Evolutionary conservation across 1,140 invertebrate genomes (phyloP).

Genomic region (Branchinecta lindahli): DNA sequence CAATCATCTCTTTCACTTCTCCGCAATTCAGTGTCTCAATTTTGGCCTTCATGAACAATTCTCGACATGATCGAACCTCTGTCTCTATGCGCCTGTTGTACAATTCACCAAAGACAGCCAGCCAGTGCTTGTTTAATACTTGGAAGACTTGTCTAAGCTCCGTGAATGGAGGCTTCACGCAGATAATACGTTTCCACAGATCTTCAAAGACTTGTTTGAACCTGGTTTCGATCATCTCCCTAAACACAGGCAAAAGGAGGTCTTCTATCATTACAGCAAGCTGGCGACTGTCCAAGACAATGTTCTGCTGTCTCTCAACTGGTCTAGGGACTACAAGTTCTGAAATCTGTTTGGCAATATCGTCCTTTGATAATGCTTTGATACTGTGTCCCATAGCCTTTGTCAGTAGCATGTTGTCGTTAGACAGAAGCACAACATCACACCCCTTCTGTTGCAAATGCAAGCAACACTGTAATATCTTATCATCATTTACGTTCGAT

Average conservation of each 20-base stretch:
- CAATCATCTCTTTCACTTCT: not conserved
- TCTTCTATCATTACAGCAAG: not conserved
- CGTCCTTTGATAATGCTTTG: not conserved
- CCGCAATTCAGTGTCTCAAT: not conserved
- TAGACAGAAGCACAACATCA: not conserved
- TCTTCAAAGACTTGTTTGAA: not conserved
- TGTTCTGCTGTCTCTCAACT: not conserved
- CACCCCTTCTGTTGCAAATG: not conserved
- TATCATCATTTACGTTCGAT: conserved; percentile 3
- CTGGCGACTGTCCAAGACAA: not conserved
- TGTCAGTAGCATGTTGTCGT: not conserved
- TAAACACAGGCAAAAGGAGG: not conserved
- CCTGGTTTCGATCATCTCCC: not conserved
- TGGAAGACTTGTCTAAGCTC: not conserved
- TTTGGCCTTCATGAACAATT: not conserved
- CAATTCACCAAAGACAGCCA: not conserved
- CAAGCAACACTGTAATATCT: not conserved
- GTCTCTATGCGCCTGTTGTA: not conserved
- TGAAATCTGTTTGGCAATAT: not conserved
- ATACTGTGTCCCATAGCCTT: not conserved
- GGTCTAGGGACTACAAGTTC: not conserved
- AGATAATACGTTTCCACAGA: not conserved
- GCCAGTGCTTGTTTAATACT: not conserved
- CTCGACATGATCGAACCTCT: not conserved
- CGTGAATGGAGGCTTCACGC: not conserved